Evolutionary conservation across 1,140 invertebrate species (phyloP).

Genomic region (Drosophila neocordata): DNA sequence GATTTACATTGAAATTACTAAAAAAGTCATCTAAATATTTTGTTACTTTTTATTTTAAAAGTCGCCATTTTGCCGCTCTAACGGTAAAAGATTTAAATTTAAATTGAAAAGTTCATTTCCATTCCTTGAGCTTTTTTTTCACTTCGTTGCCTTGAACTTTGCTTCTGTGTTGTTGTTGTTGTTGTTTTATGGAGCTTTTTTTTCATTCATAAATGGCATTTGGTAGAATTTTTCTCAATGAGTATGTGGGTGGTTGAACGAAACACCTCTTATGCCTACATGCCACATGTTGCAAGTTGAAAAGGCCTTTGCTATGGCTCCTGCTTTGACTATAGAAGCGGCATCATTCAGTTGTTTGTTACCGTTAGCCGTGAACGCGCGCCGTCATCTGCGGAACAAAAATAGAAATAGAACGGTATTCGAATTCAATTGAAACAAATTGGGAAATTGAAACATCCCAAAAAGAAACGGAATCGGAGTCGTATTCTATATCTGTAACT

Average conservation of each 20-base stretch:
- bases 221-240: conserved; percentile 41
- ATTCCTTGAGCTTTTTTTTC: neutral
- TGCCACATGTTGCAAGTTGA: conserved; percentile 72
- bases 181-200: conserved; percentile 30
- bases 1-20: too few species aligned
- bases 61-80: too few species aligned
- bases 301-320: conserved; percentile 5
- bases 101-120: neutral
- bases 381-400: conserved; percentile 44
- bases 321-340: neutral
- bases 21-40: neutral
- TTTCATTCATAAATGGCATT: conserved; percentile 71
- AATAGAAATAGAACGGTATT: neutral
- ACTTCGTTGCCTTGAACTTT: neutral
- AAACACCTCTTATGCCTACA: conserved; percentile 34
- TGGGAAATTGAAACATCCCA: neutral
- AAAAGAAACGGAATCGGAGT: conserved; percentile 24
- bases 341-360: conserved; percentile 61
- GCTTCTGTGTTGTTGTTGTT: too few species aligned
- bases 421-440: neutral
- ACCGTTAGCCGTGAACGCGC: conserved; percentile 72
- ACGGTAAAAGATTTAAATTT: neutral
- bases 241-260: conserved; percentile 14
- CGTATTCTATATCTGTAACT: conserved; percentile 4
- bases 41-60: too few species aligned